These are phyloP conservation scores for Pipistrellus pipistrellus DNA, from an alignment of 2,797 vertebrate species.

Conservation along the genomic window DNA sequence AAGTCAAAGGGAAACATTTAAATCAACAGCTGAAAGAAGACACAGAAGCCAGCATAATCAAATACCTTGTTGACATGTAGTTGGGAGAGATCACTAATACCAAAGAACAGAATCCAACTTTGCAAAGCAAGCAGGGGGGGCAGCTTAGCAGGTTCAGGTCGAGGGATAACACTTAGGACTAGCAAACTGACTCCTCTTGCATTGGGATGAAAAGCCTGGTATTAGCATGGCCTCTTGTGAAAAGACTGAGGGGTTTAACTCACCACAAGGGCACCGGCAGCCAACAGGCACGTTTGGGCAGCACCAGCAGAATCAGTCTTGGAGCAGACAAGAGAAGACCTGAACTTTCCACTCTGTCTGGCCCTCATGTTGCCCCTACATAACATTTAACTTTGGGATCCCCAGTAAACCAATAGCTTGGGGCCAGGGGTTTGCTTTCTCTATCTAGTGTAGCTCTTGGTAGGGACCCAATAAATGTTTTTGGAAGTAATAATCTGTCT, in stretches of 20 bases:
- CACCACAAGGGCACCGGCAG: rapidly evolving
- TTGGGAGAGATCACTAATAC: background rate
- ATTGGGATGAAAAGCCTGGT: rapidly evolving
- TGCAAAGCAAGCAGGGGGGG: no score
- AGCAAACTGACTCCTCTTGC: rapidly evolving
- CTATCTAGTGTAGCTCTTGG: background rate
- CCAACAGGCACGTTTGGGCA: background rate
- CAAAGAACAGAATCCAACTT: background rate
- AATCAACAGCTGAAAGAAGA: background rate
- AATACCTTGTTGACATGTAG: rapidly evolving
- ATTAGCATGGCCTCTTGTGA: background rate
- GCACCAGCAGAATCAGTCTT: rapidly evolving
- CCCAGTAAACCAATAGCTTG: rapidly evolving
- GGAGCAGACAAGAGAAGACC: rapidly evolving
- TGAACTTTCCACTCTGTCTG: rapidly evolving
- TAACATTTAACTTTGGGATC: no score
- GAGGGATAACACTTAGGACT: rapidly evolving
- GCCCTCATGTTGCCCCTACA: rapidly evolving
- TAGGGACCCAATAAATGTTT: background rate
- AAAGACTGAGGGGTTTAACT: background rate
- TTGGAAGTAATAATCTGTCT: background rate
- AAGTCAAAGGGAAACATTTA: background rate
- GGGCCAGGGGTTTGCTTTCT: no score
- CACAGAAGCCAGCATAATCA: background rate
- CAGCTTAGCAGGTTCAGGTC: background rate